Percentiles rank a stretch among this genome's conserved stretches.
These are phyloP conservation scores for Linnaemya vulpina DNA, from an alignment of 2,888 invertebrate genomes.

Conservation along the genomic window DNA sequence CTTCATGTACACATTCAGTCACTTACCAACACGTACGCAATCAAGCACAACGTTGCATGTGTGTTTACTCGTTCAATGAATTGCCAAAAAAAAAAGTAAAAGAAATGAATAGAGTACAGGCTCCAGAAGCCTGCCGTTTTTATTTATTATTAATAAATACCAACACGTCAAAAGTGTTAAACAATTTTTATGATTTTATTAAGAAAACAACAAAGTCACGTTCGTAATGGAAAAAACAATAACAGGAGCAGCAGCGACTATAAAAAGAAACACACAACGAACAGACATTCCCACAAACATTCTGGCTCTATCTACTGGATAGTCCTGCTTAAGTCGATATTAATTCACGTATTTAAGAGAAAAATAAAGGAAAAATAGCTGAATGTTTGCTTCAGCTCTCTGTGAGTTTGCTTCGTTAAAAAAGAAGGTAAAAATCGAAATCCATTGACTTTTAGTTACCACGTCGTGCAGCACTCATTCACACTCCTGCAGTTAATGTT, in stretches of 20 bases:
- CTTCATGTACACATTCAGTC: background rate
- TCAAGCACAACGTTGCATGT: slow-evolving; percentile 8
- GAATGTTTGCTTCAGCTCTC: background rate
- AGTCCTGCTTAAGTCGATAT: background rate
- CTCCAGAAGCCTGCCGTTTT: slow-evolving; percentile 55
- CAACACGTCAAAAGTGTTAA: slow-evolving; percentile 74
- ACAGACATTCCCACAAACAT: background rate
- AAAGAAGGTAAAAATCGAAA: background rate
- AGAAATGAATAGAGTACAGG: slow-evolving; percentile 12
- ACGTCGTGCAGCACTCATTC: background rate
- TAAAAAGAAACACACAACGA: slow-evolving; percentile 13
- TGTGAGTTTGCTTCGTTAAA: background rate
- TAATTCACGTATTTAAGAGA: background rate
- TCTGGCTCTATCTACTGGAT: background rate
- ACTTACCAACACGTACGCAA: slow-evolving; percentile 3
- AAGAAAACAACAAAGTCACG: slow-evolving; percentile 77
- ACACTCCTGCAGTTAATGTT: background rate
- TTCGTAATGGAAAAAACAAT: slow-evolving; percentile 64
- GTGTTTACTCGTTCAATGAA: background rate
- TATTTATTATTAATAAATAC: slow-evolving; percentile 74
- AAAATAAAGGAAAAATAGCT: background rate
- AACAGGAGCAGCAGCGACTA: slow-evolving; percentile 25
- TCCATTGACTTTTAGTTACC: background rate
- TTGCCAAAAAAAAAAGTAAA: slow-evolving; percentile 5
- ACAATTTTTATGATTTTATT: slow-evolving; percentile 76